These are phyloP conservation scores for Gallinago media DNA, from an alignment of 2,113 vertebrate genomes.

Conservation along the genomic window DNA sequence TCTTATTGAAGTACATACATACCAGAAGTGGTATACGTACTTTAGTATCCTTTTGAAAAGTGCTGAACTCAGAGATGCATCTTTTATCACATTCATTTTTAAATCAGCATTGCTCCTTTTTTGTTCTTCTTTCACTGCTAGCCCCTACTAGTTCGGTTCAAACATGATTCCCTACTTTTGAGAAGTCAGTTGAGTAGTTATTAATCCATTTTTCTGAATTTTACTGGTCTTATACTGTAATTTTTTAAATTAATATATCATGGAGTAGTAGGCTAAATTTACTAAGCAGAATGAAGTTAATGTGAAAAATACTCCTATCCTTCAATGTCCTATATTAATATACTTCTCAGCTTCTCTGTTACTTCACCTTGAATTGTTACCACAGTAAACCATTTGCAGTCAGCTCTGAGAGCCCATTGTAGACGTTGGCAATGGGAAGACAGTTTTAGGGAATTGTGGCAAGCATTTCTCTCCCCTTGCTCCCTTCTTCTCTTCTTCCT, in stretches of 20 bases:
- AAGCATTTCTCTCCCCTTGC: background rate
- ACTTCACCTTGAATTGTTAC: background rate
- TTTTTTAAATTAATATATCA: background rate
- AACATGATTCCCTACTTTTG: background rate
- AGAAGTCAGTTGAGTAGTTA: background rate
- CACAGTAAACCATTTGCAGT: background rate
- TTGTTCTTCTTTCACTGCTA: background rate
- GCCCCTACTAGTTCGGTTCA: background rate
- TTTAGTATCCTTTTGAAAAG: background rate
- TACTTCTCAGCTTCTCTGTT: background rate
- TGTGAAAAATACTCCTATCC: background rate
- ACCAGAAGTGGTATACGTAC: accelerated
- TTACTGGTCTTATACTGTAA: background rate
- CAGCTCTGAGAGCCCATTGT: background rate
- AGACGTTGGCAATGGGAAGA: background rate
- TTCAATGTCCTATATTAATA: background rate
- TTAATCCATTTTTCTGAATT: background rate
- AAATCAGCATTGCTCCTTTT: background rate
- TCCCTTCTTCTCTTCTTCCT: background rate
- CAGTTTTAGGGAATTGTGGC: background rate
- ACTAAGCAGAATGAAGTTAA: background rate
- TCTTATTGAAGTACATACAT: background rate
- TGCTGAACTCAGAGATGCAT: background rate
- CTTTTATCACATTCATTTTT: background rate
- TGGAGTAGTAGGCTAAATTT: background rate